Evolutionary conservation across 2,797 vertebrate species (phyloP).

Genomic region (Mormyrops attenuatus): DNA sequence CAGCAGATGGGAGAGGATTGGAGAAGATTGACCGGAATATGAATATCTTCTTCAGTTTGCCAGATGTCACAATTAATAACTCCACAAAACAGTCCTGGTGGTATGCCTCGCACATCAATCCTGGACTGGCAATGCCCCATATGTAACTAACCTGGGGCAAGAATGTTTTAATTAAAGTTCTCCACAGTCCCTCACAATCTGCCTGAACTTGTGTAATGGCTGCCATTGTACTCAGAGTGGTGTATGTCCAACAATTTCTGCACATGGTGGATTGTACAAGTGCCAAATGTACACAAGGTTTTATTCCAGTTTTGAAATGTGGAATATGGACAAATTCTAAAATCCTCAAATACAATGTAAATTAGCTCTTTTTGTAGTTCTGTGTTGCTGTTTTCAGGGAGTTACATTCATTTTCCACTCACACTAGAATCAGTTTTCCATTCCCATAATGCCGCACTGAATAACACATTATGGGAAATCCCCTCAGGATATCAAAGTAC

Average conservation of each 20-base stretch:
- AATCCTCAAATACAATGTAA: background rate
- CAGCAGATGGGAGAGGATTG: conserved; percentile 26
- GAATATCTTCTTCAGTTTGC: conserved; percentile 24
- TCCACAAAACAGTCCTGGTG: conserved; percentile 17
- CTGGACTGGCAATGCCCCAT: background rate
- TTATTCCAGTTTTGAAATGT: background rate
- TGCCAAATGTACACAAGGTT: background rate
- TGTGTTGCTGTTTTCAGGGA: background rate
- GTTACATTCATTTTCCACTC: background rate
- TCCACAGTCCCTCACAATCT: background rate
- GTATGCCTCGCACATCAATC: background rate
- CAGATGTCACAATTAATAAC: conserved; percentile 28
- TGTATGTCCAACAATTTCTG: background rate
- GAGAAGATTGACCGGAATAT: conserved; percentile 31
- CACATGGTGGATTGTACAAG: background rate
- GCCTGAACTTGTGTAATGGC: too few relatives aligned
- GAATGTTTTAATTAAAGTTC: background rate
- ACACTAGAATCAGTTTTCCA: background rate
- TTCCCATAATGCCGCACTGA: background rate
- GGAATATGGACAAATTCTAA: background rate
- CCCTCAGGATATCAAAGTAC: background rate
- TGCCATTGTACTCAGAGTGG: background rate
- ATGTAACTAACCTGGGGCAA: background rate
- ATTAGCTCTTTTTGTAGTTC: background rate
- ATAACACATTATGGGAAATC: background rate